A percentile compares a stretch with the other conserved stretches of the same genome.
phyloP scores from a whole-genome alignment of 1,140 invertebrate species.

The Acromyrmex heyeri region DNA sequence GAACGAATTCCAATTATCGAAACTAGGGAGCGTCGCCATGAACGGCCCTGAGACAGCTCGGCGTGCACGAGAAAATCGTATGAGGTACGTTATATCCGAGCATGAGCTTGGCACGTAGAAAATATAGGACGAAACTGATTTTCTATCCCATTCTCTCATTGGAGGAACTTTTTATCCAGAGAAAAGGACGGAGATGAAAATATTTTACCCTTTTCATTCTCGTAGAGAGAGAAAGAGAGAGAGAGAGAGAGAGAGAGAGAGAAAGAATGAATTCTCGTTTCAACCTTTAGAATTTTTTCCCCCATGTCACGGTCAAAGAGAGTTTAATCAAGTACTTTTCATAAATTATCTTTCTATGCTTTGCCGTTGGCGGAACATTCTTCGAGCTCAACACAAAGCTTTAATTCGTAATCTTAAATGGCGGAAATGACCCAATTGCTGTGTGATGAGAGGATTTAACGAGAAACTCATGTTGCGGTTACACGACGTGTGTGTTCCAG shows the following conservation, averaged over 20 bases:
- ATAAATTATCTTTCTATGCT: constrained; percentile 20
- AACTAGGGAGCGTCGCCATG: constrained; percentile 64
- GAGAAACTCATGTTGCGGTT: constrained; percentile 25
- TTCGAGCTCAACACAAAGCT: constrained; percentile 20
- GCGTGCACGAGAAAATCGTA: constrained; percentile 22
- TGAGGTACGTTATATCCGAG: constrained; percentile 12
- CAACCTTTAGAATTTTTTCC: background rate
- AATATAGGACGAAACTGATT: constrained; percentile 15
- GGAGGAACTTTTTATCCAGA: constrained; percentile 1
- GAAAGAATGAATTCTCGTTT: background rate
- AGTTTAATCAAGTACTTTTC: constrained; percentile 46
- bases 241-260: background rate
- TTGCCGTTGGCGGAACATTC: background rate
- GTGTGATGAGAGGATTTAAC: constrained; percentile 31
- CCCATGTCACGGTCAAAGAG: background rate
- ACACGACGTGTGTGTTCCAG: constrained; percentile 50
- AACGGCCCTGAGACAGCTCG: constrained; percentile 25
- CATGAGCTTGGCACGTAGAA: constrained; percentile 10
- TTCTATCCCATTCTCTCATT: background rate
- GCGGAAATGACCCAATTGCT: constrained; percentile 29
- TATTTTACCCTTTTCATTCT: constrained; percentile 1
- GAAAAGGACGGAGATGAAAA: background rate
- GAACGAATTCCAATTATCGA: constrained; percentile 77
- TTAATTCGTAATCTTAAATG: constrained; percentile 40
- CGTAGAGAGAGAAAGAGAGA: background rate